Conservation (phyloP, 2,797 vertebrate genomes). For the Tenualosa ilisha region DNA sequence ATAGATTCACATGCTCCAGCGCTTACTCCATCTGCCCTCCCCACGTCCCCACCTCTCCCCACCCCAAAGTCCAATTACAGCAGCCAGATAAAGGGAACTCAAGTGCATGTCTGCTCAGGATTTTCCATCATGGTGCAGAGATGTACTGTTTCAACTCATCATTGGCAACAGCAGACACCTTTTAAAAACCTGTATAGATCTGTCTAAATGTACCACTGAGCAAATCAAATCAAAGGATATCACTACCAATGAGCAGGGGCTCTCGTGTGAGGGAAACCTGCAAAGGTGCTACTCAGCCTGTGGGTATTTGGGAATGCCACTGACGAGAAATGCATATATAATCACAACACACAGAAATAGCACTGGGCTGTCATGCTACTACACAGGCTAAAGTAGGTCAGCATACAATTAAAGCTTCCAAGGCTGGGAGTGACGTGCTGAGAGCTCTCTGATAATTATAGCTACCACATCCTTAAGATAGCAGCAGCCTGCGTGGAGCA, state of each 20-base stretch:
- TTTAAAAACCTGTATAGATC: neutral
- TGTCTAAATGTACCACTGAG: neutral
- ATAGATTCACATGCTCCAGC: slow-evolving; percentile 16
- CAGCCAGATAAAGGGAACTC: neutral
- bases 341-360: slow-evolving; percentile 9
- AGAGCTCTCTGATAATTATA: slow-evolving; percentile 4
- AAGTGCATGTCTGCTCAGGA: neutral
- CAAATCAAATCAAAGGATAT: neutral
- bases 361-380: slow-evolving; percentile 1
- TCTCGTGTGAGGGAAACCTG: neutral
- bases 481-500: slow-evolving; percentile 5
- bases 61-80: slow-evolving; percentile 27
- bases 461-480: slow-evolving; percentile 18
- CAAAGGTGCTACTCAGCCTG: neutral
- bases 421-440: slow-evolving; percentile 18
- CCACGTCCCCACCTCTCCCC: no score
- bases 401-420: slow-evolving; percentile 17
- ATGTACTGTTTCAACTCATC: neutral
- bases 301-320: slow-evolving; percentile 3
- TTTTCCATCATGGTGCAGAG: neutral
- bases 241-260: neutral
- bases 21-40: neutral
- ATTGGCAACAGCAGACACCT: neutral
- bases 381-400: slow-evolving; percentile 4
- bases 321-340: neutral